Evolutionary conservation across 2,888 invertebrate species (phyloP), one percentile per base, ranked within the genome.

Genomic region (Tachystola acroxantha): DNA sequence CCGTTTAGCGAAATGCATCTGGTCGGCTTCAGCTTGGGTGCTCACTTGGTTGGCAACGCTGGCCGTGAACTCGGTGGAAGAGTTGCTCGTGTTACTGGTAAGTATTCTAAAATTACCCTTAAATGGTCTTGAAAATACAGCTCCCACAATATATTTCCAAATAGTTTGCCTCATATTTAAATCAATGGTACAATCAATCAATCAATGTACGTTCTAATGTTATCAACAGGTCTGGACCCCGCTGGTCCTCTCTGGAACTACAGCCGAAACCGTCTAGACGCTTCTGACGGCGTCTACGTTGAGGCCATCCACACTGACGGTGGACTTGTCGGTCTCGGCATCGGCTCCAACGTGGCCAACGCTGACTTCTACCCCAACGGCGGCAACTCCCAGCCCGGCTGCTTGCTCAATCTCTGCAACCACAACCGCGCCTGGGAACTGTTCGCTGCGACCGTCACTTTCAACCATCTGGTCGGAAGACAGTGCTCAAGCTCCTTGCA

Each of bases 331-430:
- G 79, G 88, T n/a, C n/a, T n/a, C n/a, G n/a, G 41, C 61, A 88
- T 67, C 11, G 79, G 80, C 0, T 57, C 64, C 3, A 53, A 70
- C 1, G 62, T 88, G 9, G 88, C 79, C 0, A 70, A 88, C 42
- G 85, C 62, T 1, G 89, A 89, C 54, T 89, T 89, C 57, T 89
- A 82, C 75, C 87, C 88, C 4, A 89, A 89, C 50, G 72, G 77
- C 32, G 89, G 89, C 9, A 47, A 31, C n/a, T 43, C 43, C 6
- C 62, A 64, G 19, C 63, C 65, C 5, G 64, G 61, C 3, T 68
- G 67, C 26, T 0, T 43, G 0, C 45, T 48, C 25, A 41, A 45
- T 13, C 6, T 52, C 1, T 72, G 71, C 45, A 48, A 60, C 25
- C 72, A 69, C 42, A 53, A 53, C 11, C 53, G 68, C 7, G 50